Evolutionary conservation across 2,113 vertebrate genomes (phyloP), one percentile per base, ranked within the genome.

Genomic region (Emydocephalus ijimae): DNA sequence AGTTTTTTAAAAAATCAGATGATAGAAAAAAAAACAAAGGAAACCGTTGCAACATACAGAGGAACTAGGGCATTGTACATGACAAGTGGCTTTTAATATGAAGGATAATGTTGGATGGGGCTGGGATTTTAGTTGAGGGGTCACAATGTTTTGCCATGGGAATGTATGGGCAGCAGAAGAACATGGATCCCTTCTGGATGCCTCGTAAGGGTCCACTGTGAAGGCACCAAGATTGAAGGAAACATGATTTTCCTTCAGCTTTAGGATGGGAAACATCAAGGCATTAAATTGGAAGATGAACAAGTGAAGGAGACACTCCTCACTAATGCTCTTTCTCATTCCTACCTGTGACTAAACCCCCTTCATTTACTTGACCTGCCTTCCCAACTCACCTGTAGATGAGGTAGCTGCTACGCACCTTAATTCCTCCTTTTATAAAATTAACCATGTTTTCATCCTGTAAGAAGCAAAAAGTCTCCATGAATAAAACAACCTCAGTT

Each of bases 361-460:
- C 54, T 85, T 29, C 5, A 45, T 48, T 85, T 85, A 39, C 15
- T 26, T 54, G 29, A 55, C 61, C 61, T 12, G 34, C 15, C 43
- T 14, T 34, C 43, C 69, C 85, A 55, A 95, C 96, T 97, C 94
- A 99, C 98, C 98, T 99, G 97, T 99, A 99, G 18, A 98, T 99
- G 97, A 99, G 98, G 96, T 98, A 99, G 96, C 98, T 99, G 97
- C 98, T 99, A 93, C 98, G 98, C 95, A 99, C 98, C 97, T 98
- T 99, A 96, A 99, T 99, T 92, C 98, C 98, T 0, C 98, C 99
- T 97, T 98, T 99, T 96, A 99, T 98, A 94, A 99, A 99, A 96
- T 98, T 99, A 96, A 99, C 98, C 98, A 99, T 99, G 96, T 98
- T 99, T 97, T 99, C 99, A 94, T 99, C 99, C 99, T 99, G 95